Evolutionary conservation across 2,797 vertebrate genomes (phyloP).

Genomic region (Platalea minor): DNA sequence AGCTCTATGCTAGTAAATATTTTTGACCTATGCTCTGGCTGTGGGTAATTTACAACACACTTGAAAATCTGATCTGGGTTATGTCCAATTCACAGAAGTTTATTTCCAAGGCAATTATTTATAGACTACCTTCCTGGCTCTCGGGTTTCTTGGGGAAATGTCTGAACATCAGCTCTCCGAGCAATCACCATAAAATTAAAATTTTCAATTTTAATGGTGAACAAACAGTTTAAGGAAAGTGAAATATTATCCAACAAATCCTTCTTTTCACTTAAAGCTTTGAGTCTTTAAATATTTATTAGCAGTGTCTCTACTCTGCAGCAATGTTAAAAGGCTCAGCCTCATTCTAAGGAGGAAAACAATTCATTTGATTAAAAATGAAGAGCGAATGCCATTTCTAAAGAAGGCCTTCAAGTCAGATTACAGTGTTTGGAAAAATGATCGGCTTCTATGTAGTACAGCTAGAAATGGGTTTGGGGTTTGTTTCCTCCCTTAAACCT

Average conservation of each 20-base stretch:
- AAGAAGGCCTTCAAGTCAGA: background rate
- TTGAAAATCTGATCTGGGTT: slow-evolving; percentile 43
- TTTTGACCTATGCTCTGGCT: slow-evolving; percentile 12
- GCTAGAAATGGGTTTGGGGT: background rate
- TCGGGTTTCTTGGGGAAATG: background rate
- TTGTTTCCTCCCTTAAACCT: background rate
- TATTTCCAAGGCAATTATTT: slow-evolving; percentile 46
- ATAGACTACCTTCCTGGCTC: slow-evolving; percentile 7
- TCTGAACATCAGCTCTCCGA: slow-evolving; percentile 17
- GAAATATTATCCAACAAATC: slow-evolving; percentile 44
- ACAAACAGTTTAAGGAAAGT: slow-evolving; percentile 46
- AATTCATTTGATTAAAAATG: background rate
- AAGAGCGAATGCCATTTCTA: background rate
- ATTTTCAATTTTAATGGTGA: slow-evolving; percentile 40
- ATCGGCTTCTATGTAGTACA: fast-evolving
- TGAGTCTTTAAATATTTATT: slow-evolving; percentile 45
- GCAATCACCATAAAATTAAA: slow-evolving; percentile 50
- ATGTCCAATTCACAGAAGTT: slow-evolving; percentile 19
- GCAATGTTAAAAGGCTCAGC: background rate
- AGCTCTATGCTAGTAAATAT: background rate
- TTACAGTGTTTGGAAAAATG: background rate
- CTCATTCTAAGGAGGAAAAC: background rate
- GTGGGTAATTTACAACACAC: background rate
- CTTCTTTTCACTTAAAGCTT: slow-evolving; percentile 29
- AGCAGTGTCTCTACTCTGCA: background rate